Conservation (phyloP, 2,113 vertebrate species). For the Apodemus speciosus region DNA sequence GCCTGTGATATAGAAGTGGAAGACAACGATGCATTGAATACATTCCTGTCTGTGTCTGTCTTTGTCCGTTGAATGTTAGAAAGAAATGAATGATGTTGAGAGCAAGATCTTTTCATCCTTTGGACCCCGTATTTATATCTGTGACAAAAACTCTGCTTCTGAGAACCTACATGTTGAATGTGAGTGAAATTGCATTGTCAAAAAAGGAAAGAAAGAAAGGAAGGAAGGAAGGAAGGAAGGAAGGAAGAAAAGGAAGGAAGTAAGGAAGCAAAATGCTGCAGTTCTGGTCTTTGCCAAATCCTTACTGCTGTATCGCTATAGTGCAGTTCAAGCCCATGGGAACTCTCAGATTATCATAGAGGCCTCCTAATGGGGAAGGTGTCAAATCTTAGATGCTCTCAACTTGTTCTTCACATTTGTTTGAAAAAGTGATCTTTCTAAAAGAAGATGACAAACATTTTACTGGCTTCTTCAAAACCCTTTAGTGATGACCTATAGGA, state of each 20-base stretch:
- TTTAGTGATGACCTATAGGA: background rate
- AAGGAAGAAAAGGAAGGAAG: background rate
- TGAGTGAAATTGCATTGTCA: constrained; percentile 44
- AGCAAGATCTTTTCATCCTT: background rate
- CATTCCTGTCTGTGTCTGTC: background rate
- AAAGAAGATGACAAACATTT: constrained; percentile 22
- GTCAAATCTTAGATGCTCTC: background rate
- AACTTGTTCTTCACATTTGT: background rate
- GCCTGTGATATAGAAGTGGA: constrained; percentile 10
- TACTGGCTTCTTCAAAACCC: constrained; percentile 9
- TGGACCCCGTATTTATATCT: background rate
- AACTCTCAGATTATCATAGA: background rate
- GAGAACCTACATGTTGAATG: background rate
- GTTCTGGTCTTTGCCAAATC: background rate
- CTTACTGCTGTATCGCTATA: background rate
- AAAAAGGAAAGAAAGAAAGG: background rate
- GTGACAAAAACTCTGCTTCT: background rate
- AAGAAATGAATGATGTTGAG: constrained; percentile 38
- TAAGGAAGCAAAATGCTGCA: background rate
- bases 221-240: background rate
- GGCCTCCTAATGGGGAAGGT: background rate
- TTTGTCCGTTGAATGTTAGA: background rate
- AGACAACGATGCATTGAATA: background rate
- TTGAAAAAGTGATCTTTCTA: constrained; percentile 37
- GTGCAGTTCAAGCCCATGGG: background rate